Conservation (phyloP, 2,113 vertebrate species). For the Scomber scombrus region DNA sequence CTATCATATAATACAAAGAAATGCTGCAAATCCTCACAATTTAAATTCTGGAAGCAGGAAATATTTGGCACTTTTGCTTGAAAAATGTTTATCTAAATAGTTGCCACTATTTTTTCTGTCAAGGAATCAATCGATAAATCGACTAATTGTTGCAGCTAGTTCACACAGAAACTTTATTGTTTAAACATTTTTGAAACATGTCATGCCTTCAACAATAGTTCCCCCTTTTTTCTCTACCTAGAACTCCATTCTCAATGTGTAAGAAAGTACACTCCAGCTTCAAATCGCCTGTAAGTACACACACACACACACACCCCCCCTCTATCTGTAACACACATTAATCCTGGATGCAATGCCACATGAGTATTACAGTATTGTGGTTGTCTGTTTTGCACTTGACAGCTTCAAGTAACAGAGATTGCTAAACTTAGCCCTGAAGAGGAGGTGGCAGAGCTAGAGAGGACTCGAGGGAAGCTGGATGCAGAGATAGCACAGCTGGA, state of each 20-base stretch:
- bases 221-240: slow-evolving; percentile 32
- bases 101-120: no score
- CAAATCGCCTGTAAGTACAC: slow-evolving; percentile 86
- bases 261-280: slow-evolving; percentile 79
- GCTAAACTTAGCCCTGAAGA: slow-evolving; percentile 65
- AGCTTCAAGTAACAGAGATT: slow-evolving; percentile 73
- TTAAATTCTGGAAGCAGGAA: no score
- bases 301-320: no score
- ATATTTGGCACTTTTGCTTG: no score
- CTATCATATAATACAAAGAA: no score
- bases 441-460: slow-evolving; percentile 79
- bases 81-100: no score
- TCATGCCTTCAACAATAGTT: not conserved
- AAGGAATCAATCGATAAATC: no score
- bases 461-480: slow-evolving; percentile 72
- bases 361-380: not conserved
- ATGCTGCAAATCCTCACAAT: no score
- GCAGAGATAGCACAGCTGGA: slow-evolving; percentile 81
- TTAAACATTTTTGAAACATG: not conserved
- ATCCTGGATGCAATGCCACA: not conserved
- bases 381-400: slow-evolving; percentile 23
- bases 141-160: no score
- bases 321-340: not conserved
- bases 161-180: not conserved
- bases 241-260: slow-evolving; percentile 74